A percentile compares a stretch with the other conserved stretches of the same genome.
These are phyloP conservation scores for Alexandromys fortis DNA, from an alignment of 2,113 vertebrate species.

Conservation along the genomic window DNA sequence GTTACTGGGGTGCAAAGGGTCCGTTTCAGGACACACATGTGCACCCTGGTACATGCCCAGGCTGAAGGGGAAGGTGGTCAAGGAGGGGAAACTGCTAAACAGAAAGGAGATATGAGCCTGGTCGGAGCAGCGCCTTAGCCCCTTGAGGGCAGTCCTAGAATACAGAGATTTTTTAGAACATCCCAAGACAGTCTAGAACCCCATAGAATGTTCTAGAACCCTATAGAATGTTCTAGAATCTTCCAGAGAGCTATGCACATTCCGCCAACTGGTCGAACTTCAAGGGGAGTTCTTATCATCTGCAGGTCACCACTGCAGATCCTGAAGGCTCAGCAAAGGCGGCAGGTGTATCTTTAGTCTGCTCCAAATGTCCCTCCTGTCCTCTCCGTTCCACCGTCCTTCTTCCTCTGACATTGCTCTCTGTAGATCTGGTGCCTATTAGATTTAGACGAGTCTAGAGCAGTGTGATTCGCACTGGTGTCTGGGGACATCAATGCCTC, in stretches of 20 bases:
- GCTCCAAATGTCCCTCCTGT: no score
- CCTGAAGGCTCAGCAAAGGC: rapidly evolving
- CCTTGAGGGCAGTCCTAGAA: neutral
- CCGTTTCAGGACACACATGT: neutral
- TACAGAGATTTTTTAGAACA: neutral
- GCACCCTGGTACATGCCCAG: no score
- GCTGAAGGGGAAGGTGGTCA: rapidly evolving
- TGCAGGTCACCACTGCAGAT: neutral
- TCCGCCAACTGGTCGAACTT: neutral
- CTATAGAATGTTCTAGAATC: neutral
- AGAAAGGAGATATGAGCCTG: neutral
- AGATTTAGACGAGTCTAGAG: slow-evolving; percentile 1
- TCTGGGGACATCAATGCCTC: neutral
- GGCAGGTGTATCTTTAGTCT: neutral
- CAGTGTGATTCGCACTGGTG: no score
- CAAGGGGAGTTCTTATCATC: rapidly evolving
- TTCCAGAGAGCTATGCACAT: neutral
- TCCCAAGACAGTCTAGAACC: neutral
- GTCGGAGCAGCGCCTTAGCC: neutral
- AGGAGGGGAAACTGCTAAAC: neutral
- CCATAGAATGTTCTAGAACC: neutral
- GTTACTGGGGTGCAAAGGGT: neutral
- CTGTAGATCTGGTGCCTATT: no score
- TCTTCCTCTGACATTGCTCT: neutral
- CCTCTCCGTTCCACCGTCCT: rapidly evolving